Conservation (phyloP, 2,797 vertebrate species). For the Heteromormyrus szaboi region DNA sequence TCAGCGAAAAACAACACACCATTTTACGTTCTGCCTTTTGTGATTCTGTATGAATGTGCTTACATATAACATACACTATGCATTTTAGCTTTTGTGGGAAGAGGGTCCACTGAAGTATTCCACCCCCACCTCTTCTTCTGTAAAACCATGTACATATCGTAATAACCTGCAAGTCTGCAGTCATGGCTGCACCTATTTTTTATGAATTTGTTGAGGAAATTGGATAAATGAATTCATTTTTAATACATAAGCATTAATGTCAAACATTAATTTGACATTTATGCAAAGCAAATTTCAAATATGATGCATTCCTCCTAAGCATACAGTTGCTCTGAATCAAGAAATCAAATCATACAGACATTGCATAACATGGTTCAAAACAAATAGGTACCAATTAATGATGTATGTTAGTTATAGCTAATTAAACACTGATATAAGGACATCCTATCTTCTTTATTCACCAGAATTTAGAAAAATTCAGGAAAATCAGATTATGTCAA, state of each 20-base stretch:
- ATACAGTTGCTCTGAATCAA: neutral
- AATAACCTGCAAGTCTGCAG: neutral
- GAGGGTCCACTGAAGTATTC: neutral
- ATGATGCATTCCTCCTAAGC: neutral
- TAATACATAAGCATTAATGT: neutral
- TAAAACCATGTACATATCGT: neutral
- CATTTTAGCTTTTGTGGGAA: neutral
- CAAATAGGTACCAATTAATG: neutral
- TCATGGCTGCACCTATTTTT: neutral
- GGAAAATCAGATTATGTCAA: neutral
- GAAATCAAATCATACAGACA: neutral
- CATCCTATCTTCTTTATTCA: neutral
- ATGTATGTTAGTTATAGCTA: neutral
- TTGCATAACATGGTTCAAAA: neutral
- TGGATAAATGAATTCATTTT: neutral
- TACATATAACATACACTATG: neutral
- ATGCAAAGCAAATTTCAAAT: neutral
- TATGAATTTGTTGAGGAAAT: neutral
- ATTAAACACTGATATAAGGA: neutral
- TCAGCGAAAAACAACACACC: neutral
- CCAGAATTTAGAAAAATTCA: neutral
- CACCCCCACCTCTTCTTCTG: neutral
- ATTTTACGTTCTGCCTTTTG: neutral
- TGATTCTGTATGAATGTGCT: neutral
- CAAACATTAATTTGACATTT: neutral